These are phyloP conservation scores for Fulica atra DNA, from an alignment of 2,113 vertebrate genomes.

Conservation along the genomic window DNA sequence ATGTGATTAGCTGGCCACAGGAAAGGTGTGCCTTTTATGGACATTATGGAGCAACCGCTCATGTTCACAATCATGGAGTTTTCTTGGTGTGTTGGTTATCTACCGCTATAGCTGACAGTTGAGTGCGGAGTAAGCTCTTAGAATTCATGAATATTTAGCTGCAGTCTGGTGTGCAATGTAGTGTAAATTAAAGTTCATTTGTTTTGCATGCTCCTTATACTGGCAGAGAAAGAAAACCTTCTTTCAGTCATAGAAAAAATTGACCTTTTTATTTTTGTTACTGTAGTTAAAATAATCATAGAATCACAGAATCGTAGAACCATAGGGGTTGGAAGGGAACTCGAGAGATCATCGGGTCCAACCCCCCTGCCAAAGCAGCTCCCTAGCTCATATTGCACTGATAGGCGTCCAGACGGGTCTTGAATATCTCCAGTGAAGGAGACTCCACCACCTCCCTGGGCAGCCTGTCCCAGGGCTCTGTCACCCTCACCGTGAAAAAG, in stretches of 20 bases:
- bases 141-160: background rate
- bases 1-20: background rate
- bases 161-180: background rate
- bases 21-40: background rate
- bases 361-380: too few relatives aligned
- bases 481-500: too few relatives aligned
- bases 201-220: background rate
- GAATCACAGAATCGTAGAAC: too few relatives aligned
- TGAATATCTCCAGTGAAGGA: too few relatives aligned
- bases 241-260: background rate
- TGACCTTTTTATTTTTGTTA: background rate
- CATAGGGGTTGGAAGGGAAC: too few relatives aligned
- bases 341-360: too few relatives aligned
- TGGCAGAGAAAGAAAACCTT: background rate
- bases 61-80: background rate
- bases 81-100: background rate
- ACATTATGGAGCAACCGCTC: background rate
- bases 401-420: too few relatives aligned
- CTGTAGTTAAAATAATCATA: background rate
- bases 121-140: background rate
- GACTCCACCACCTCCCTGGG: too few relatives aligned
- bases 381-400: too few relatives aligned
- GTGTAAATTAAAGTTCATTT: background rate
- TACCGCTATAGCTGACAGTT: background rate
- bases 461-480: too few relatives aligned